Percentiles rank a stretch among this genome's conserved stretches.
phyloP scores from a whole-genome alignment of 2,797 vertebrate species.

The Chelon labrosus region DNA sequence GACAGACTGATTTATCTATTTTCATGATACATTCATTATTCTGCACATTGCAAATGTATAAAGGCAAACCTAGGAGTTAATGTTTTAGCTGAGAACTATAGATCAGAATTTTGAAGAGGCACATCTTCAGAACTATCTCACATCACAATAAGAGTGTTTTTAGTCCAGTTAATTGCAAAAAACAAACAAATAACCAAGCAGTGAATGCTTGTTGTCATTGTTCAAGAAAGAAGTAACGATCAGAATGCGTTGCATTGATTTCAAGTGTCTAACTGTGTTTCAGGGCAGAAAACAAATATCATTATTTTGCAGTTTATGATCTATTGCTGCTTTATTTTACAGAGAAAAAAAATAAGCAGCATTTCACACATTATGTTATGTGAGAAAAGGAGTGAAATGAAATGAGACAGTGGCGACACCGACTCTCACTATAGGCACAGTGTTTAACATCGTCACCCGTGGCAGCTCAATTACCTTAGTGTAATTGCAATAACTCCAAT shows the following conservation, averaged over 20 bases:
- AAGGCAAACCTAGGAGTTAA: background rate
- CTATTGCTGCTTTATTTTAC: constrained; percentile 38
- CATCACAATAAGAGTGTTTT: background rate
- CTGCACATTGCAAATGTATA: background rate
- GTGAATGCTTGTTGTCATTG: constrained; percentile 24
- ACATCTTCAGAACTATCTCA: constrained; percentile 3
- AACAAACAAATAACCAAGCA: constrained; percentile 6
- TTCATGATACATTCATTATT: background rate
- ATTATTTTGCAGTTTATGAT: constrained; percentile 40
- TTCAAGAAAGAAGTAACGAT: constrained; percentile 26
- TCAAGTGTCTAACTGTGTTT: constrained; percentile 10
- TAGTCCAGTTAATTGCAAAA: constrained; percentile 5
- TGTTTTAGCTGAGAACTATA: background rate
- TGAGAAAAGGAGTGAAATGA: constrained; percentile 64
- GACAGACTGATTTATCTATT: background rate
- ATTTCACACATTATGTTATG: constrained; percentile 54
- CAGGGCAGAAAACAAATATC: constrained; percentile 19
- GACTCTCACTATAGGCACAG: constrained; percentile 77
- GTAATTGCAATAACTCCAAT: constrained; percentile 89
- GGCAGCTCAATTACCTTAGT: constrained; percentile 88
- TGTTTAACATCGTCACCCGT: constrained; percentile 86
- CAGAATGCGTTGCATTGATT: constrained; percentile 4
- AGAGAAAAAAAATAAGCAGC: constrained; percentile 40
- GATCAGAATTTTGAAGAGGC: constrained; percentile 12
- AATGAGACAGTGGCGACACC: constrained; percentile 77